phyloP scores from a whole-genome alignment of 2,888 invertebrate genomes.

The Cephus pygmeus region DNA sequence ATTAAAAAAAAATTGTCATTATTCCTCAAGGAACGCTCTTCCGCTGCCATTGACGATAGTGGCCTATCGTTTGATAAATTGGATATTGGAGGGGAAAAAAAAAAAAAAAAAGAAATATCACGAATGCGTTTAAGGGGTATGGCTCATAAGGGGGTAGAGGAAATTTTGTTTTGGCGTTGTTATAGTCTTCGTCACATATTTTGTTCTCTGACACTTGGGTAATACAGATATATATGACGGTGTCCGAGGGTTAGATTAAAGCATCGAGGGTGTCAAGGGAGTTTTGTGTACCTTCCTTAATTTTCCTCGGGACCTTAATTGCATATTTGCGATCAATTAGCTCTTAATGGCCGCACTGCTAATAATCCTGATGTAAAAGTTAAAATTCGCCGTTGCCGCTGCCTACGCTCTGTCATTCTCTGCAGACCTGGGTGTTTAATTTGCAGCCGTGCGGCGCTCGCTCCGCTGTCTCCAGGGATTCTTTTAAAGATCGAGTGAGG shows the following conservation, averaged over 20 bases:
- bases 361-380: neutral
- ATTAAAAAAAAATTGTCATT: neutral
- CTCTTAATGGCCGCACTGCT: neutral
- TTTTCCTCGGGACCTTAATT: neutral
- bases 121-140: too few relatives aligned
- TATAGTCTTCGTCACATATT: neutral
- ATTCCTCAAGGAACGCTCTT: neutral
- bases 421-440: neutral
- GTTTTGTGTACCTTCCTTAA: neutral
- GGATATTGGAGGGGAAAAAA: neutral
- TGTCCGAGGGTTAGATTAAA: neutral
- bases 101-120: neutral
- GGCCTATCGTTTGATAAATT: neutral
- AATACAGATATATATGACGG: neutral
- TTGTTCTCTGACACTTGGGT: neutral
- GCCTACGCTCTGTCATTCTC: neutral
- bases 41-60: neutral
- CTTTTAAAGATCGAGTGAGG: neutral
- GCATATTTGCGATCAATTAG: neutral
- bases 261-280: neutral
- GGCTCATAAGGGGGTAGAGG: neutral
- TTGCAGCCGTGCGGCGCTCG: neutral
- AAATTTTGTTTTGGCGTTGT: neutral
- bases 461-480: neutral
- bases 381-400: neutral